Percentiles rank a stretch among this genome's conserved stretches.
Conservation (phyloP, 92 coral and sea anemone genomes). For the Zoanthus solanderi region DNA sequence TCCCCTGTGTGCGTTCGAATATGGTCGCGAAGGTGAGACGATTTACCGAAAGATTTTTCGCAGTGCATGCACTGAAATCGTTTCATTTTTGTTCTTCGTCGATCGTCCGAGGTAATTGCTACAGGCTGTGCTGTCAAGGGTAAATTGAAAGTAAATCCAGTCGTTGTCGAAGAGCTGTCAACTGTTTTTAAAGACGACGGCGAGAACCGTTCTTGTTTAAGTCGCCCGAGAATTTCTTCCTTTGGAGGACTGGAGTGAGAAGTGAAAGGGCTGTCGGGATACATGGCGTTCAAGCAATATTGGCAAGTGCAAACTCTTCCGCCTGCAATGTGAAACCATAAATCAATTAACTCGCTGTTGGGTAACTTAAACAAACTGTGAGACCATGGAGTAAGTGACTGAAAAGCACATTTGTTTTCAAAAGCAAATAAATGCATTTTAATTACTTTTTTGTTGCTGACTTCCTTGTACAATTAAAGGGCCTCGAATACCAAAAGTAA, state of each 20-base stretch:
- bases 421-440: constrained; percentile 46
- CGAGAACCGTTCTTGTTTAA: constrained; percentile 76
- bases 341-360: constrained; percentile 43
- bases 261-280: constrained; percentile 84
- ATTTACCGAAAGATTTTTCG: constrained; percentile 98
- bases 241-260: constrained; percentile 66
- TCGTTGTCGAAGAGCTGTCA: constrained; percentile 54
- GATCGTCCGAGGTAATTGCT: constrained; percentile 74
- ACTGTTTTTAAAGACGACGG: constrained; percentile 66
- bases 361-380: constrained; percentile 29
- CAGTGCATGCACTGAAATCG: constrained; percentile 98
- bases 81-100: constrained; percentile 83
- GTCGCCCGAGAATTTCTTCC: constrained; percentile 79
- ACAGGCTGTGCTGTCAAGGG: constrained; percentile 75
- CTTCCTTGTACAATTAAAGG: constrained; percentile 25
- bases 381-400: constrained; percentile 21
- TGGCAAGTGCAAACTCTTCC: constrained; percentile 94
- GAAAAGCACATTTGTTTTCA: constrained; percentile 38
- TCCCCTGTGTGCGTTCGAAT: constrained; percentile 99
- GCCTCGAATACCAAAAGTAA: constrained; percentile 6
- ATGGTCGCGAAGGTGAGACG: constrained; percentile 99
- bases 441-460: constrained; percentile 35
- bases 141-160: constrained; percentile 76
- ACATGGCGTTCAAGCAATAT: constrained; percentile 80
- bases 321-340: constrained; percentile 71